These are phyloP conservation scores for Ischnura elegans DNA, from an alignment of 2,888 invertebrate genomes.

Conservation along the genomic window DNA sequence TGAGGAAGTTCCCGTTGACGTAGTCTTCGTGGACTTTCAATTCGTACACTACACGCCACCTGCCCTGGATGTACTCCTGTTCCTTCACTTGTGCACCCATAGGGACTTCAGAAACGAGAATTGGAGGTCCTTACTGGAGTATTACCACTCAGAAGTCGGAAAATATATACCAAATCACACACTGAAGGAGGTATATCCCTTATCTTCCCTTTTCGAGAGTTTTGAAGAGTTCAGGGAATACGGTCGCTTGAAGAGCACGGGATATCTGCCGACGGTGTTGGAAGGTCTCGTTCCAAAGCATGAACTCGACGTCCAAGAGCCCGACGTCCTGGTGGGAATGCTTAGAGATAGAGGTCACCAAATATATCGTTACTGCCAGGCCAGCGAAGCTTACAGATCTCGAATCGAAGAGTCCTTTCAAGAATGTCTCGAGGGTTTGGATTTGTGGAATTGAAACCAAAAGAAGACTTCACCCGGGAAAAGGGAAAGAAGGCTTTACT, in stretches of 20 bases:
- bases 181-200: not conserved
- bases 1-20: not conserved
- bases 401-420: not conserved
- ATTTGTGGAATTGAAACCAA: not conserved
- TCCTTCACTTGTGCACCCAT: not conserved
- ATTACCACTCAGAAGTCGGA: not conserved
- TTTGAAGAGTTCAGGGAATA: not conserved
- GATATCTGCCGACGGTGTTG: not conserved
- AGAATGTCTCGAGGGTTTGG: not conserved
- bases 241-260: not conserved
- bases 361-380: not conserved
- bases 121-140: not conserved
- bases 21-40: not conserved
- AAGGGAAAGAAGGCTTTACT: not conserved
- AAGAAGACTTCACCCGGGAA: too few species aligned
- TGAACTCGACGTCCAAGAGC: not conserved
- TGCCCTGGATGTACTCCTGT: not conserved
- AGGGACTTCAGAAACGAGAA: not conserved
- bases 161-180: not conserved
- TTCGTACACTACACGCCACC: conserved; percentile 5
- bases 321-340: conserved; percentile 1
- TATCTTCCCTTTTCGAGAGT: not conserved
- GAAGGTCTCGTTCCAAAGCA: not conserved
- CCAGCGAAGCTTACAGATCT: not conserved
- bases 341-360: not conserved